Conservation (phyloP, 2,888 invertebrate species). For the Euspilapteryx auroguttella region DNA sequence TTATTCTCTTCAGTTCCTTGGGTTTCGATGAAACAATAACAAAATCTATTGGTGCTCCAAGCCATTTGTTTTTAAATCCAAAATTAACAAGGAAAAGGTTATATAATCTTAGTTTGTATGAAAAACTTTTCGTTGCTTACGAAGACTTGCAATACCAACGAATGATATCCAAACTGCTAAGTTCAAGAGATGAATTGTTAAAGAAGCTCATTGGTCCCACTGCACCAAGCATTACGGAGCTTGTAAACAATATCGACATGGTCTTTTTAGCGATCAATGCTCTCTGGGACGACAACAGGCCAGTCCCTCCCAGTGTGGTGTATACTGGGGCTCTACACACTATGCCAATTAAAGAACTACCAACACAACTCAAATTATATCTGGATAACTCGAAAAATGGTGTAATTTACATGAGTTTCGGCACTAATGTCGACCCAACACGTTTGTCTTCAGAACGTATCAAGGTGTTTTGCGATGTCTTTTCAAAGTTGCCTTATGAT, state of each 20-base stretch:
- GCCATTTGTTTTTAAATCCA: not conserved
- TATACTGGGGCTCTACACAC: not conserved
- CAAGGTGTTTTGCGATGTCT: no score
- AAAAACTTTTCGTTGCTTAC: no score
- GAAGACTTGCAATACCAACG: no score
- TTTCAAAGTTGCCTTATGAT: no score
- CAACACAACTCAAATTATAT: not conserved
- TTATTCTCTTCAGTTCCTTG: not conserved
- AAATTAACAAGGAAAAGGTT: not conserved
- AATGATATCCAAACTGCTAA: no score
- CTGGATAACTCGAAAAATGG: not conserved
- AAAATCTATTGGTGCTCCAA: not conserved
- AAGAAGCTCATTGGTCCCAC: no score
- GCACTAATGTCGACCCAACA: no score
- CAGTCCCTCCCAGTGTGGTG: no score
- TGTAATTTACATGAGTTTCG: not conserved
- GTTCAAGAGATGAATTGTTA: no score
- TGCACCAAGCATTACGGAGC: not conserved
- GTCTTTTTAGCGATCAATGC: no score
- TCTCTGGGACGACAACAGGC: no score
- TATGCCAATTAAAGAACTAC: not conserved
- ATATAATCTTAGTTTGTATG: no score
- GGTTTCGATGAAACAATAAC: not conserved
- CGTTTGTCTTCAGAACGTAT: not conserved
- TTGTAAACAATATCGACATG: not conserved